A percentile compares a stretch with the other conserved stretches of the same genome.
phyloP scores from a whole-genome alignment of 2,797 vertebrate genomes.

The Eospalax fontanierii region DNA sequence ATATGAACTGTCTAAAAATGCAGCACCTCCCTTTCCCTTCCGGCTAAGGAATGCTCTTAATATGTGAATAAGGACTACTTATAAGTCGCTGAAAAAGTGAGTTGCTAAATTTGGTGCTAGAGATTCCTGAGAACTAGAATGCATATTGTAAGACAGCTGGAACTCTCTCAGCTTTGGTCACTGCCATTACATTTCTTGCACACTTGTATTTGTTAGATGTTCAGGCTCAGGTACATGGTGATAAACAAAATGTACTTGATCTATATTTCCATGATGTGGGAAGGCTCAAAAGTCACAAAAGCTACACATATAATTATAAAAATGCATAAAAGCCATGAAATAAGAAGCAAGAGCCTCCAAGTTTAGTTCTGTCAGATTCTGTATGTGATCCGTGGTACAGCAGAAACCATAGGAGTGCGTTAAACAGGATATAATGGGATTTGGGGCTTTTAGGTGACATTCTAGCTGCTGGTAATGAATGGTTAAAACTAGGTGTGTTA shows the following conservation, averaged over 20 bases:
- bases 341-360: neutral
- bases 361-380: neutral
- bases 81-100: neutral
- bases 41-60: neutral
- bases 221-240: neutral
- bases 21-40: neutral
- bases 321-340: neutral
- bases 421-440: neutral
- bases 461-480: neutral
- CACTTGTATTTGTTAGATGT: neutral
- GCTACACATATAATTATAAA: neutral
- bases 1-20: conserved; percentile 41
- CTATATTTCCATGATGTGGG: conserved; percentile 21
- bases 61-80: neutral
- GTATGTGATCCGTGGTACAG: neutral
- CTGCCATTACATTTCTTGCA: neutral
- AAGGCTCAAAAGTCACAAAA: conserved; percentile 34
- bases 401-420: neutral
- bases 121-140: conserved; percentile 25
- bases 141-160: neutral
- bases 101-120: conserved; percentile 20
- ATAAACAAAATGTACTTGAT: neutral
- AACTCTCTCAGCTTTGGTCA: neutral
- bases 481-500: neutral
- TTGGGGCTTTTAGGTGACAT: conserved; percentile 12